These are phyloP conservation scores for Aporrectodea caliginosa DNA, from an alignment of 1,140 invertebrate species.

Conservation along the genomic window DNA sequence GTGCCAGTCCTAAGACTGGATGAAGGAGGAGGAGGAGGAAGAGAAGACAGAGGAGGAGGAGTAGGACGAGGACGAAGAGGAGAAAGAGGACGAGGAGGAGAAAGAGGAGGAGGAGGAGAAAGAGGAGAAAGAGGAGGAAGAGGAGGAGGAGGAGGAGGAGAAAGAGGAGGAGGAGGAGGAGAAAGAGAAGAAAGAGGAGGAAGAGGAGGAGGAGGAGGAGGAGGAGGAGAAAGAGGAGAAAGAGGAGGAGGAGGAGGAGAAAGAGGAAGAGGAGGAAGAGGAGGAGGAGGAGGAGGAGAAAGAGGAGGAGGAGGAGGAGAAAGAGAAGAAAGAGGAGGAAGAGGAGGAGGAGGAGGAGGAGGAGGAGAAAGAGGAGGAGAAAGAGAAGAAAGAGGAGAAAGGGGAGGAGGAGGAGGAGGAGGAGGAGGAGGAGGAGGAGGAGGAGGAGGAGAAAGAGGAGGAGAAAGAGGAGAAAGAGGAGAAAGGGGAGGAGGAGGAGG, in stretches of 20 bases:
- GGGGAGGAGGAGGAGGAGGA: slow-evolving; percentile 4
- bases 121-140: too few relatives aligned
- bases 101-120: too few relatives aligned
- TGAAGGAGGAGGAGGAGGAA: too few relatives aligned
- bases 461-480: slow-evolving; percentile 3
- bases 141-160: slow-evolving; percentile 10
- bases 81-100: too few relatives aligned
- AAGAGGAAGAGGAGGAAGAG: background rate
- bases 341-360: slow-evolving; percentile 4
- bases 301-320: slow-evolving; percentile 6
- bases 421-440: slow-evolving; percentile 7
- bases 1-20: too few relatives aligned
- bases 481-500: slow-evolving; percentile 4
- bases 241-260: background rate
- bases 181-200: slow-evolving; percentile 13
- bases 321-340: background rate
- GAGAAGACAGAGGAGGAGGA: too few relatives aligned
- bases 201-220: slow-evolving; percentile 6
- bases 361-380: slow-evolving; percentile 5
- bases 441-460: slow-evolving; percentile 12
- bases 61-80: too few relatives aligned
- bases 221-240: slow-evolving; percentile 11
- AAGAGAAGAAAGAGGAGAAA: slow-evolving; percentile 13
- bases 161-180: slow-evolving; percentile 8
- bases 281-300: slow-evolving; percentile 6